Evolutionary conservation across 2,888 invertebrate genomes (phyloP), one percentile per base, ranked within the genome.

Genomic region (Boloria euphrosyne): DNA sequence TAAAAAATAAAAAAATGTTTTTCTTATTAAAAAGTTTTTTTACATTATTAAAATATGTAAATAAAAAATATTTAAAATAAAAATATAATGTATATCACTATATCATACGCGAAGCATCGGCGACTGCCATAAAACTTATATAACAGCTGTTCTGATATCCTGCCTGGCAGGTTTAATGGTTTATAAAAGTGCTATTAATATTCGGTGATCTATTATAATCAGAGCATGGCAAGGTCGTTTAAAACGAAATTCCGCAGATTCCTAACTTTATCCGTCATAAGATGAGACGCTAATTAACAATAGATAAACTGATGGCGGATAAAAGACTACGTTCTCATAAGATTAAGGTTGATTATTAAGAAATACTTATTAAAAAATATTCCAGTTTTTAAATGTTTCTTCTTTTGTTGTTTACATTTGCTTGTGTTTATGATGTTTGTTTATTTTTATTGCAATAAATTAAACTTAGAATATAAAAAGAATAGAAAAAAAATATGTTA

Each of bases 121-220:
- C 66, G 38, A 63, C 68, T 50, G 5, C 22, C 3, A 46, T 54
- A 65, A 62, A 66, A 67, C 27, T 59, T 38, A 62, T 53, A 57
- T 53, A 51, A 61, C 67, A 67, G 54, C 46, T 52, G 62, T 52
- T 50, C 43, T 49, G 54, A 63, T 51, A 59, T 65, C 67, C 60
- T 57, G 67, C 55, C 63, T 61, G 44, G 51, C 68, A 58, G 67
- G 67, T 69, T 69, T 54, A 38, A 10, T 61, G 51, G 46, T 65
- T 71, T 68, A 54, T 54, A 49, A 64, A 68, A 46, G 57, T 62
- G 59, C 69, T 65, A 77, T 73, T 71, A 71, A 73, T 75, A 75
- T 71, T 73, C 73, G 69, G 70, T 75, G 74, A 75, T 76, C 69
- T 77, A 74, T 75, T 70, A 71, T 74, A 75, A 74, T 69, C 65